phyloP scores from a whole-genome alignment of 2,888 invertebrate genomes.

The Chalcosyrphus nemorum region DNA sequence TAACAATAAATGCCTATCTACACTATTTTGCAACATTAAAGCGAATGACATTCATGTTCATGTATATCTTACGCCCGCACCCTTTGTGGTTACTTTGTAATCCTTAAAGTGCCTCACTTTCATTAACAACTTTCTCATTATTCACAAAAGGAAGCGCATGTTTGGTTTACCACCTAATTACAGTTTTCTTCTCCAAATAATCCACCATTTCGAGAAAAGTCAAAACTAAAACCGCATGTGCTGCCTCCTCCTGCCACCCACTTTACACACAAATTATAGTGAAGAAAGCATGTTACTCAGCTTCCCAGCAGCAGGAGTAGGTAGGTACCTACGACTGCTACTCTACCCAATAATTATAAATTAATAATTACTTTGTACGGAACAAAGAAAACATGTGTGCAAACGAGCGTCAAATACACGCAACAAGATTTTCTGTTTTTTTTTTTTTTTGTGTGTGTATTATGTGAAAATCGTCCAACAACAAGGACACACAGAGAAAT shows the following conservation, averaged over 20 bases:
- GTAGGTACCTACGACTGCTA: too few relatives aligned
- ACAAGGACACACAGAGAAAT: slow-evolving; percentile 53
- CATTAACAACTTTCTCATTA: neutral
- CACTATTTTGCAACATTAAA: too few relatives aligned
- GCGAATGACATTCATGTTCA: too few relatives aligned
- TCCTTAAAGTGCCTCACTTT: neutral
- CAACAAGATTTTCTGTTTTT: slow-evolving; percentile 34
- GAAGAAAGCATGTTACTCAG: neutral
- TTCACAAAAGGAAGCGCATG: slow-evolving; percentile 6
- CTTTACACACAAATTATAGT: neutral
- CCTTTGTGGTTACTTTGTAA: neutral
- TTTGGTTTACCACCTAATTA: slow-evolving; percentile 42
- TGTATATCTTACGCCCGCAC: too few relatives aligned
- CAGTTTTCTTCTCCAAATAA: slow-evolving; percentile 25
- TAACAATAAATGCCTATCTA: too few relatives aligned
- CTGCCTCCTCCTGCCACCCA: neutral
- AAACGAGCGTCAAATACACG: slow-evolving; percentile 66
- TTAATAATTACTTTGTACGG: slow-evolving; percentile 59
- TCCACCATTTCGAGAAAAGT: slow-evolving; percentile 8
- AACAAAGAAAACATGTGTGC: slow-evolving; percentile 64
- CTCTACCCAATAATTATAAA: slow-evolving; percentile 55
- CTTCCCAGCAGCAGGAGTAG: neutral
- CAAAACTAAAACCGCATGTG: neutral
- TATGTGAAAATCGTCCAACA: slow-evolving; percentile 39
- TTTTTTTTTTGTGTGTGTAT: neutral